Conservation (phyloP, 2,797 vertebrate genomes). For the Tachyglossus aculeatus region DNA sequence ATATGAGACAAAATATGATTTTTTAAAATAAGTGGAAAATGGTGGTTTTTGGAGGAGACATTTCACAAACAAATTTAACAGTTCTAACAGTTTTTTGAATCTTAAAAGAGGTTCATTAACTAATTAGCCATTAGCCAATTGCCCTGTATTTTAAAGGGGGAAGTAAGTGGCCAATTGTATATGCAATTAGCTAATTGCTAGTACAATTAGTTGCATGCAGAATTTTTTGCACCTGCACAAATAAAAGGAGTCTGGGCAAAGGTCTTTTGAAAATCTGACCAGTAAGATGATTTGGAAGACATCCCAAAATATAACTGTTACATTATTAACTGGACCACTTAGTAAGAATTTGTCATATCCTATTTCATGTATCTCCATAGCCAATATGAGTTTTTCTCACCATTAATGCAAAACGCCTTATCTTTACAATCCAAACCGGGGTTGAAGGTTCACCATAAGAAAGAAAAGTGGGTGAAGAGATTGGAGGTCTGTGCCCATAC, state of each 20-base stretch:
- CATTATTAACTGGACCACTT: not conserved
- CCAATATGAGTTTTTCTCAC: no score
- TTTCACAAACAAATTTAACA: conserved; percentile 32
- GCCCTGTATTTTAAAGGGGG: conserved; percentile 40
- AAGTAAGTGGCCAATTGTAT: conserved; percentile 50
- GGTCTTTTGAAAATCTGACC: conserved; percentile 15
- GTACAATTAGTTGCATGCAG: conserved; percentile 37
- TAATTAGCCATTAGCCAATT: conserved; percentile 49
- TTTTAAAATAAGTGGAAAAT: not conserved
- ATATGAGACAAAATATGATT: not conserved
- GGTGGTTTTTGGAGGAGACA: not conserved
- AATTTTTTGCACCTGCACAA: conserved; percentile 7
- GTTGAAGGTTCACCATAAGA: no score
- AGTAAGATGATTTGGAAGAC: not conserved
- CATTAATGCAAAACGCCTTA: no score
- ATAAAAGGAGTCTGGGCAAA: conserved; percentile 8
- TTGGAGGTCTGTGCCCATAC: no score
- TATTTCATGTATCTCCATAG: not conserved
- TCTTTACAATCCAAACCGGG: no score
- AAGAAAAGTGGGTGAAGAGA: no score
- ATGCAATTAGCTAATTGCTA: conserved; percentile 46
- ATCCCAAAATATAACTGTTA: not conserved
- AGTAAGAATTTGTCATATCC: not conserved
- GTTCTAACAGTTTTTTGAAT: conserved; percentile 24
- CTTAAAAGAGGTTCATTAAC: conserved; percentile 43